These are phyloP conservation scores for Macrophya alboannulata DNA, from an alignment of 2,888 invertebrate species.

Conservation along the genomic window DNA sequence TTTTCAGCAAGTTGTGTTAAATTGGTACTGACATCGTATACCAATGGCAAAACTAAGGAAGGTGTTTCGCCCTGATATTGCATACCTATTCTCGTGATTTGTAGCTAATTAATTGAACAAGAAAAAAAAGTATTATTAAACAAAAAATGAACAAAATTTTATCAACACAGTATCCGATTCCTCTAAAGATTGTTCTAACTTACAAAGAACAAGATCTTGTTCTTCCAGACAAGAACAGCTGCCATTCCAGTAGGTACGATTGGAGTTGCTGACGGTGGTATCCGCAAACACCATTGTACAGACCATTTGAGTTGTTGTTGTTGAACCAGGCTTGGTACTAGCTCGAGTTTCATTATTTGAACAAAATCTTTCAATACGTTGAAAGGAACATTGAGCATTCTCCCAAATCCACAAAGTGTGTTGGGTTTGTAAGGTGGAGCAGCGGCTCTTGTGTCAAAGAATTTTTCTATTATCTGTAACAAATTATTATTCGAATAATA, in stretches of 20 bases:
- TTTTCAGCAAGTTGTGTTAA: conserved; percentile 93
- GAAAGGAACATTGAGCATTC: conserved; percentile 91
- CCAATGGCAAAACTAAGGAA: conserved; percentile 92
- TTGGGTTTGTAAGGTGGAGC: conserved; percentile 96
- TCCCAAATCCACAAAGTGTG: conserved; percentile 92
- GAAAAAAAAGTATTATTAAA: conserved; percentile 56
- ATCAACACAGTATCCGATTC: neutral
- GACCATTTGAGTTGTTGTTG: conserved; percentile 91
- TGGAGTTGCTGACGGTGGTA: conserved; percentile 93
- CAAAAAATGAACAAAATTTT: conserved; percentile 47
- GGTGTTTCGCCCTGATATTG: conserved; percentile 86
- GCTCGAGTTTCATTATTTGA: conserved; percentile 89
- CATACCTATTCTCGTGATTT: conserved; percentile 86
- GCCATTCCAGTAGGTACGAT: conserved; percentile 96
- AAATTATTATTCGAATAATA: conserved; percentile 50
- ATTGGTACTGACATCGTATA: conserved; percentile 94
- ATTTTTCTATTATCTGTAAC: conserved; percentile 91
- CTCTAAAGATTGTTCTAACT: conserved; percentile 77
- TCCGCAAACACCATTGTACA: conserved; percentile 95
- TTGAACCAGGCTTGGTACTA: conserved; percentile 84
- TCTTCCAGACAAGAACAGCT: conserved; percentile 91
- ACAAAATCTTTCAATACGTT: conserved; percentile 96
- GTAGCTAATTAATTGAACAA: conserved; percentile 82
- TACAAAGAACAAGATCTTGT: conserved; percentile 96
- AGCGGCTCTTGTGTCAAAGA: conserved; percentile 94